Evolutionary conservation across 1,140 invertebrate genomes (phyloP).

Genomic region (Heliconius congener): DNA sequence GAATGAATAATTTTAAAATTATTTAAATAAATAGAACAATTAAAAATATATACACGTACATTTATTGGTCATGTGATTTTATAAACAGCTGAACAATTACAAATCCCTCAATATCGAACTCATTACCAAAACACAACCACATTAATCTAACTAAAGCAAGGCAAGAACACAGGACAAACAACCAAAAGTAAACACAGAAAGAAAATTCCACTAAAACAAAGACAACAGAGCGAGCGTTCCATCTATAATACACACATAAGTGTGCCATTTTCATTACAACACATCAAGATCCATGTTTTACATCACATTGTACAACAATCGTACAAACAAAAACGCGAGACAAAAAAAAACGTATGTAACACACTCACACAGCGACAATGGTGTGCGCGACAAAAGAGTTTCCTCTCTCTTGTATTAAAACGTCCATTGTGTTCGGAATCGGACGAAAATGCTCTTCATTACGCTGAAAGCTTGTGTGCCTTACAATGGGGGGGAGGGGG

Average conservation of each 20-base stretch:
- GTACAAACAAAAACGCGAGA: slow-evolving; percentile 63
- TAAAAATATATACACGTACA: no score
- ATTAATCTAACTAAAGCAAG: neutral
- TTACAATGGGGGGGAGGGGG: slow-evolving; percentile 63
- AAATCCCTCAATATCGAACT: neutral
- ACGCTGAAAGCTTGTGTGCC: slow-evolving; percentile 78
- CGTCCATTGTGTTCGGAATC: slow-evolving; percentile 72
- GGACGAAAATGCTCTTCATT: slow-evolving; percentile 81
- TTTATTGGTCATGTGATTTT: no score
- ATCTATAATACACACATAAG: slow-evolving; percentile 8
- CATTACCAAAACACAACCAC: neutral
- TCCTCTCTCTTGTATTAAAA: slow-evolving; percentile 79
- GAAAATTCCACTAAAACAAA: slow-evolving; percentile 7
- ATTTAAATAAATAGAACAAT: no score
- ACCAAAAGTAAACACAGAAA: neutral
- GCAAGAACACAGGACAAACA: neutral
- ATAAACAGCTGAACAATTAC: neutral
- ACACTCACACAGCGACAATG: slow-evolving; percentile 71
- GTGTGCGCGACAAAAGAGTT: slow-evolving; percentile 67
- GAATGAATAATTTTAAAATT: no score
- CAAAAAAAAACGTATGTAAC: slow-evolving; percentile 70
- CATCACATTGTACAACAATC: slow-evolving; percentile 66
- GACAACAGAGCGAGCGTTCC: neutral
- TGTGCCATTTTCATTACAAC: slow-evolving; percentile 24
- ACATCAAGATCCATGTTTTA: slow-evolving; percentile 45